Conservation (phyloP, 2,113 vertebrate species). For the Rutilus rutilus region DNA sequence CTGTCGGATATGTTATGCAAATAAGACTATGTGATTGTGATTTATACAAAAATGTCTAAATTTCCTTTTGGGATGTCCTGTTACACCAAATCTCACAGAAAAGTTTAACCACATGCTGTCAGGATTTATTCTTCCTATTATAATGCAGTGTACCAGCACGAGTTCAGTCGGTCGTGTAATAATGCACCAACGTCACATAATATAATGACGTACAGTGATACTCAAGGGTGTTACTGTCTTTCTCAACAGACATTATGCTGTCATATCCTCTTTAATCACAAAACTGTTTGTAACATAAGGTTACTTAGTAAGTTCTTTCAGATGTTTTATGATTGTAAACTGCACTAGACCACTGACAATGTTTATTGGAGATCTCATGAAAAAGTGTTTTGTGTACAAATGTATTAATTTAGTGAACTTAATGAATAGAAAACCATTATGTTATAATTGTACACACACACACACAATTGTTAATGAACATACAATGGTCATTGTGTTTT, state of each 20-base stretch:
- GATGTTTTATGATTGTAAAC: neutral
- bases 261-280: neutral
- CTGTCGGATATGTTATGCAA: slow-evolving; percentile 37
- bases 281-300: neutral
- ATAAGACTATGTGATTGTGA: slow-evolving; percentile 7
- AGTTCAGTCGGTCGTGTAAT: neutral
- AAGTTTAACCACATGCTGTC: neutral
- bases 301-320: neutral
- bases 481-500: neutral
- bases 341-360: neutral
- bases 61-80: neutral
- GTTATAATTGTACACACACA: neutral
- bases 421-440: neutral
- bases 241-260: neutral
- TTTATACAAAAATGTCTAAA: neutral
- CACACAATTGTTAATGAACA: neutral
- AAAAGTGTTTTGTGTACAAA: neutral
- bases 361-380: neutral
- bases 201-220: neutral
- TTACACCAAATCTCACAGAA: neutral
- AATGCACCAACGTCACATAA: neutral
- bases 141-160: neutral
- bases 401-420: neutral
- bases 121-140: neutral
- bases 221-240: neutral